phyloP scores from a whole-genome alignment of 2,888 invertebrate species.

The Scrobipalpa atriplicella region DNA sequence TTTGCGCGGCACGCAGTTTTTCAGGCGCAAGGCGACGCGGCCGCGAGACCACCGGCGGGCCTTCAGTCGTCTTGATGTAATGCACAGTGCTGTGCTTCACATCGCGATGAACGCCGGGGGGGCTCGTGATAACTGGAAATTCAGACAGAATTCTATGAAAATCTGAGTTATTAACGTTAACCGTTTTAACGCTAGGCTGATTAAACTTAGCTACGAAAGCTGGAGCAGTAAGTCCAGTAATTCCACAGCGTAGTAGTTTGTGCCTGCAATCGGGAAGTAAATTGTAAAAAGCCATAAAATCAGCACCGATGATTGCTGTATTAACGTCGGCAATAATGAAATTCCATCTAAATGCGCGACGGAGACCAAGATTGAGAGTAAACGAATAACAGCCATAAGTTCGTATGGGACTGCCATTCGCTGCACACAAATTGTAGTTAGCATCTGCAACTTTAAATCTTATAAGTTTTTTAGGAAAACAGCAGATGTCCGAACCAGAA shows the following conservation, averaged over 20 bases:
- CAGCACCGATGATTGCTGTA: constrained; percentile 31
- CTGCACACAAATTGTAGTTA: not conserved
- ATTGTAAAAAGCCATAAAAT: constrained; percentile 7
- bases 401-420: constrained; percentile 28
- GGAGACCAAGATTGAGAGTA: constrained; percentile 24
- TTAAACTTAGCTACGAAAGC: too few species aligned
- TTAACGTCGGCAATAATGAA: constrained; percentile 33
- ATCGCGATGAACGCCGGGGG: not conserved
- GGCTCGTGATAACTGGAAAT: not conserved
- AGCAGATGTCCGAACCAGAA: constrained; percentile 36
- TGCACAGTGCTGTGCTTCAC: not conserved
- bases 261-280: constrained; percentile 22
- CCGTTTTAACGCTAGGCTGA: too few species aligned
- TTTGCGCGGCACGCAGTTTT: too few species aligned
- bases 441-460: not conserved
- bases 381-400: constrained; percentile 23
- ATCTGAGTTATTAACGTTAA: too few species aligned
- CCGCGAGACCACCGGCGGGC: not conserved
- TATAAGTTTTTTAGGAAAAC: constrained; percentile 24
- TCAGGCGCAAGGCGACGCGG: constrained; percentile 12
- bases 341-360: constrained; percentile 32
- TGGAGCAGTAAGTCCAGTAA: too few species aligned
- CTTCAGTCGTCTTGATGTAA: not conserved
- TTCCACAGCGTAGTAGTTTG: too few species aligned
- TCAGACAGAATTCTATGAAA: not conserved